Conservation (phyloP, 2,113 vertebrate species). For the Callipepla squamata region DNA sequence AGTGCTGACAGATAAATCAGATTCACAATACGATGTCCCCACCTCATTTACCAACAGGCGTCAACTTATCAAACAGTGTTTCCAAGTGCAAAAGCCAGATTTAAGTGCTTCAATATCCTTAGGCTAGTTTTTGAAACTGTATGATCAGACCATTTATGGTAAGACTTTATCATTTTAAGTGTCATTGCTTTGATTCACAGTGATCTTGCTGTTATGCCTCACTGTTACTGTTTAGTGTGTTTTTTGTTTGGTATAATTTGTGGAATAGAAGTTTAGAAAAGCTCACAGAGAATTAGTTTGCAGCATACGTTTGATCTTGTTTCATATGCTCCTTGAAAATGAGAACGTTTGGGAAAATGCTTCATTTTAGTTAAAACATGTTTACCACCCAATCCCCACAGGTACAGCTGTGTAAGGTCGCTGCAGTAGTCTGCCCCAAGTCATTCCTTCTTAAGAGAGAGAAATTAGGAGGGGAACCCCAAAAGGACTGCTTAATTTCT, state of each 20-base stretch:
- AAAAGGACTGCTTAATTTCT: not conserved
- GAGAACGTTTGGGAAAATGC: not conserved
- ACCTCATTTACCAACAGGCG: not conserved
- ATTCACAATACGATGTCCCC: rapidly evolving
- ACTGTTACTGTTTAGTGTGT: not conserved
- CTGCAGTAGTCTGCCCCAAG: not conserved
- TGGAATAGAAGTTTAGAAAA: not conserved
- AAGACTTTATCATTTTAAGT: not conserved
- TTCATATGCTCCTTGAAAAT: not conserved
- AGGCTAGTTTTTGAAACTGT: not conserved
- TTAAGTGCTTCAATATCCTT: not conserved
- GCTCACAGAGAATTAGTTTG: not conserved
- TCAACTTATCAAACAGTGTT: not conserved
- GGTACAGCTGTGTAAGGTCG: not conserved
- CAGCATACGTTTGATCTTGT: not conserved
- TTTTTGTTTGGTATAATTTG: not conserved
- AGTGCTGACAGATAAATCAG: not conserved
- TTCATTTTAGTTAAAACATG: not conserved
- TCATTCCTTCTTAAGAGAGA: not conserved
- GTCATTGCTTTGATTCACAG: not conserved
- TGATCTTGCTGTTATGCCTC: not conserved
- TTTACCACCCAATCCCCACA: rapidly evolving
- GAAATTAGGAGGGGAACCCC: not conserved
- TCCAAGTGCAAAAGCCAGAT: not conserved
- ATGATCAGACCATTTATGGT: not conserved